phyloP scores from a whole-genome alignment of 2,797 vertebrate species.

The Coracias cyanogaster region DNA sequence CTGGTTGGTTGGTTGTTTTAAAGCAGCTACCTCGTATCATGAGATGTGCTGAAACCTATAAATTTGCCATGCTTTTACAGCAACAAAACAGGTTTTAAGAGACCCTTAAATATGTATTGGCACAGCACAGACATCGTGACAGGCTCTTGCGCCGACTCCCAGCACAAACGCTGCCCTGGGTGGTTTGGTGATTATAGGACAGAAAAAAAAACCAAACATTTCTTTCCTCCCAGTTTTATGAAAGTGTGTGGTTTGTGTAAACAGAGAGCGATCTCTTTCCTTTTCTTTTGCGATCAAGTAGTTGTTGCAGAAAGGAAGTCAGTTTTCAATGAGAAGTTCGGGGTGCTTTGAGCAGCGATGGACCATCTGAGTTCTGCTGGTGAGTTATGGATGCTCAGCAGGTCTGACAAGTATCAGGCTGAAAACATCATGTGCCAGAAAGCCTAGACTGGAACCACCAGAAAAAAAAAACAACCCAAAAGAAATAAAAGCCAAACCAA shows the following conservation, averaged over 20 bases:
- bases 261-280: neutral
- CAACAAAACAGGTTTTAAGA: conserved; percentile 21
- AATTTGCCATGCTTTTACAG: neutral
- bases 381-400: neutral
- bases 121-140: neutral
- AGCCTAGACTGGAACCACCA: neutral
- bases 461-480: neutral
- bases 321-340: neutral
- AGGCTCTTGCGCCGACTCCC: neutral
- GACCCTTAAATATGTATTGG: conserved; percentile 25
- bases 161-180: neutral
- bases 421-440: neutral
- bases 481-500: neutral
- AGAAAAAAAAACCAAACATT: neutral
- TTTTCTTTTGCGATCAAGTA: neutral
- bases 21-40: neutral
- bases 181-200: neutral
- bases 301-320: neutral
- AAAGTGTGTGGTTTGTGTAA: neutral
- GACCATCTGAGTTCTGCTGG: neutral
- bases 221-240: neutral
- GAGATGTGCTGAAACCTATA: neutral
- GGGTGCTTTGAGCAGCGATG: neutral
- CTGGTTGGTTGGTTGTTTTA: neutral
- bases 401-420: neutral